Evolutionary conservation across 1,140 invertebrate species (phyloP).

Genomic region (Brachionus sp.): DNA sequence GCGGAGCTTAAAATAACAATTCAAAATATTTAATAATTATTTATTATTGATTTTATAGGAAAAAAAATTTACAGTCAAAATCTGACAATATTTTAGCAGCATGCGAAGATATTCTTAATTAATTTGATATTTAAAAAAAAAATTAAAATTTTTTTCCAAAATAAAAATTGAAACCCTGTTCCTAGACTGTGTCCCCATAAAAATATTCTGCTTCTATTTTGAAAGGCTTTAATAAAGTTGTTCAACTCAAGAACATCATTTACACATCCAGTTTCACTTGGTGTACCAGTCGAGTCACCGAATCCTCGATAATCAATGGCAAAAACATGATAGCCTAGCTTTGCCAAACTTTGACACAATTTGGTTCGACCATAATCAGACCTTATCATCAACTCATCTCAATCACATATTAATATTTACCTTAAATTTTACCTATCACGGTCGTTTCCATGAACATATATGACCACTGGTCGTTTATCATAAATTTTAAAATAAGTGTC

Average conservation of each 20-base stretch:
- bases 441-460: slow-evolving; percentile 43
- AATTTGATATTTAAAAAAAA: neutral
- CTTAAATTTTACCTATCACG: neutral
- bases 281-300: slow-evolving; percentile 81
- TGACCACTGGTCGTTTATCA: neutral
- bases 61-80: neutral
- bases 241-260: slow-evolving; percentile 35
- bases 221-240: neutral
- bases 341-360: neutral
- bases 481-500: slow-evolving; percentile 19
- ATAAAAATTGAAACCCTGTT: slow-evolving; percentile 32
- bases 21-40: neutral
- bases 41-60: neutral
- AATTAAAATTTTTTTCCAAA: neutral
- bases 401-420: neutral
- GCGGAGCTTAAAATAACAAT: neutral
- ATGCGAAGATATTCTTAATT: slow-evolving; percentile 35
- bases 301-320: slow-evolving; percentile 92
- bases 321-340: slow-evolving; percentile 65
- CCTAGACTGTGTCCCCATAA: slow-evolving; percentile 41
- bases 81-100: slow-evolving; percentile 33
- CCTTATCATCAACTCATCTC: neutral
- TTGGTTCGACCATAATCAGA: neutral
- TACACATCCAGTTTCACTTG: slow-evolving; percentile 69
- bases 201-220: neutral